Base-by-base conservation (phyloP, 2,113 vertebrate species). In the Tonatia bakeri region DNA sequence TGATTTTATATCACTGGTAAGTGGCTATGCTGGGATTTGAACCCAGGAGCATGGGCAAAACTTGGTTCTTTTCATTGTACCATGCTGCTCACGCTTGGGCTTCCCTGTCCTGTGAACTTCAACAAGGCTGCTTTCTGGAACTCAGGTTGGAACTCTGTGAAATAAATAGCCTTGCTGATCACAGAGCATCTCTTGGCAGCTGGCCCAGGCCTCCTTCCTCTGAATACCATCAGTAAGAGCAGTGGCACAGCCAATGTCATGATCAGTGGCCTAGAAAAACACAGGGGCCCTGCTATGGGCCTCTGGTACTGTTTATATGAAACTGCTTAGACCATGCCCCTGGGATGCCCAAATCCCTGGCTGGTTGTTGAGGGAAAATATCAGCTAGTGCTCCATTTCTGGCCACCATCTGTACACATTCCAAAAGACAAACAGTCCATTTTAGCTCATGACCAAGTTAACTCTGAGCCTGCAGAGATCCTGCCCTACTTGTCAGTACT, bases 231-330 rank as follows among this genome's bases (percentile, higher is more conserved):
- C 85, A 20, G 15, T 50, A 75, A 64, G 69, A 95, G 36, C 81
- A 70, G 70, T 72, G 87, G 86, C 64, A 77, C 61, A 52, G 56
- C 50, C 59, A 54, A 13, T 72, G 86, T 86, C 94, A 72, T 7
- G 7, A 79, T 24, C 31, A 1, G 54, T 83, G 96, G 95, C 94
- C 80, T 96, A 93, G 79, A 90, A 86, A 97, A 96, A 89, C 92
- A 94, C 15, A 47, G 65, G 52, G 59, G 43, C 59, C 64, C 22
- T 0, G 1, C 91, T 24, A 26, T 61, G 91, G 81, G 45, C 81
- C 65, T 85, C 72, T 33, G 70, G 72, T n/a, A 31, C 70, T 92
- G 79, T 97, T 97, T 92, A 86, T 52, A 52, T 89, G 75, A 38
- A 91, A 59, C 67, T 16, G 17, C 91, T 86, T 67, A 54, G 64